phyloP scores from a whole-genome alignment of 2,888 invertebrate genomes.

The Drosophila diplacantha region DNA sequence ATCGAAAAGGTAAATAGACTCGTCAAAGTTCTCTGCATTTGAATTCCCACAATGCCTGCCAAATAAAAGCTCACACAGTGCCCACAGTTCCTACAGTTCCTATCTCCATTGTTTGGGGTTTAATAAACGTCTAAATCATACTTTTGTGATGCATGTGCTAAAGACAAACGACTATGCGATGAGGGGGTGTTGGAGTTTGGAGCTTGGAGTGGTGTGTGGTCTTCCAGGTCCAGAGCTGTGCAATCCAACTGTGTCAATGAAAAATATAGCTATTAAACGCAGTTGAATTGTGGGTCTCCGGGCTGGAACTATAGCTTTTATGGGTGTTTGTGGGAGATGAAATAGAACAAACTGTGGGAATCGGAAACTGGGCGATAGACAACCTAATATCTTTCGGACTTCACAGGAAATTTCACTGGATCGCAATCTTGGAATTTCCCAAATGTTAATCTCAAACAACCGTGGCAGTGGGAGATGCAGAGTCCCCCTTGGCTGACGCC shows the following conservation, averaged over 20 bases:
- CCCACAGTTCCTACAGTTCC: constrained; percentile 1
- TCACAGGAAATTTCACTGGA: constrained; percentile 3
- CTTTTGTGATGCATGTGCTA: constrained; percentile 69
- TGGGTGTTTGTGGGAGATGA: constrained; percentile 23
- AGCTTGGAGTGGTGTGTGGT: constrained; percentile 25
- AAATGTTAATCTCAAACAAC: constrained; percentile 3
- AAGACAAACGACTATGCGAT: constrained; percentile 64
- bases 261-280: constrained; percentile 49
- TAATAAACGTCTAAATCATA: constrained; percentile 71
- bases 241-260: constrained; percentile 61
- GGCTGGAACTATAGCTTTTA: constrained; percentile 2
- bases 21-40: constrained; percentile 62
- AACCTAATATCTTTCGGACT: constrained; percentile 1
- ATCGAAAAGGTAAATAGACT: constrained; percentile 52
- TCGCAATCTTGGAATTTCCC: constrained; percentile 12
- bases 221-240: constrained; percentile 12
- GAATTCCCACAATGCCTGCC: constrained; percentile 57
- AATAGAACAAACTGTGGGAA: constrained; percentile 25
- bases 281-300: constrained; percentile 11
- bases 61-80: constrained; percentile 43
- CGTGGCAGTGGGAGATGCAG: constrained; percentile 1
- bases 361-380: constrained; percentile 2
- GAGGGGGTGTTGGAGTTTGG: constrained; percentile 10
- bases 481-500: constrained; percentile 4
- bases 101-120: constrained; percentile 58